These are phyloP conservation scores for Gnathonemus longibarbis DNA, from an alignment of 2,113 vertebrate species.

Conservation along the genomic window DNA sequence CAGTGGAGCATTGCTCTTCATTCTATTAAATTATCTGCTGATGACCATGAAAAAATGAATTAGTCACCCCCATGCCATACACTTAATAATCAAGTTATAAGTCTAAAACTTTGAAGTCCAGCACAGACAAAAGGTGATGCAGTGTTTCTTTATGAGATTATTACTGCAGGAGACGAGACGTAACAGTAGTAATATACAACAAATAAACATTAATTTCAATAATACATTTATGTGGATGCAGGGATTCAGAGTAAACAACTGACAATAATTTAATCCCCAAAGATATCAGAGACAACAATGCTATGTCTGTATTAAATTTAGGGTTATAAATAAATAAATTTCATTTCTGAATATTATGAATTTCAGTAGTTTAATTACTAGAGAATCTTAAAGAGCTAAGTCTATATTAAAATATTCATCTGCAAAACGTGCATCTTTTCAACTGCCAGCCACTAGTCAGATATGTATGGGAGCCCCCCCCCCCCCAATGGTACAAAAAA, in stretches of 20 bases:
- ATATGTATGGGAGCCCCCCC: neutral
- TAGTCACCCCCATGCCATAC: slow-evolving; percentile 25
- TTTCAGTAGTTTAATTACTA: neutral
- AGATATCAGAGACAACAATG: neutral
- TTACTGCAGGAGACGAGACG: neutral
- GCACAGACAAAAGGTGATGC: neutral
- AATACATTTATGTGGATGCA: neutral
- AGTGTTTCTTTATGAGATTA: neutral
- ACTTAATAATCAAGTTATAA: slow-evolving; percentile 15
- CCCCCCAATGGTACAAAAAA: too few species aligned
- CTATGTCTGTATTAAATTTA: neutral
- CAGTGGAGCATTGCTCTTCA: neutral
- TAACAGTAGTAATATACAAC: neutral
- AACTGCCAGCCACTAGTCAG: neutral
- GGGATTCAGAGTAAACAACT: neutral
- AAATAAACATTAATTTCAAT: neutral
- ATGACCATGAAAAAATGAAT: slow-evolving; percentile 26
- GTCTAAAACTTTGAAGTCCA: slow-evolving; percentile 16
- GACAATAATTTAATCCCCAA: neutral
- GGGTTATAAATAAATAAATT: neutral
- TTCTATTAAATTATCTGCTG: slow-evolving; percentile 19
- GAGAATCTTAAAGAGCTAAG: neutral
- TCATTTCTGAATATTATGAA: neutral
- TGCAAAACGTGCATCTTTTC: neutral
- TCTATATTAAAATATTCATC: neutral